phyloP scores from a whole-genome alignment of 37 sponge, comb jelly and placozoan genomes.

The Oopsacas minuta region DNA sequence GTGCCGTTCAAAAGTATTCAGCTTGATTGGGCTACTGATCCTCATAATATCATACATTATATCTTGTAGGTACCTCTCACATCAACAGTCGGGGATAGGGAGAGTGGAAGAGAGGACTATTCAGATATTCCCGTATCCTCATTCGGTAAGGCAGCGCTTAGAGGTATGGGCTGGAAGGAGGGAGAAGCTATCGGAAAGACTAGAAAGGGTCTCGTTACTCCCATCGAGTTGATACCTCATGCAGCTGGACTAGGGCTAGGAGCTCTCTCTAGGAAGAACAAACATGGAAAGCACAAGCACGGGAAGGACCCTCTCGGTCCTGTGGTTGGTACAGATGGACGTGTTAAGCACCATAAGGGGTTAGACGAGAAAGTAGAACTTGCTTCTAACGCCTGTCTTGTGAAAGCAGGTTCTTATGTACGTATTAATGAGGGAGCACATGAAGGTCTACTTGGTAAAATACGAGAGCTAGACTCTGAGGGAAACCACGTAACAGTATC shows the following conservation, averaged over 20 bases:
- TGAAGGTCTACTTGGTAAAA: slow-evolving; percentile 11
- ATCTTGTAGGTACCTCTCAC: not conserved
- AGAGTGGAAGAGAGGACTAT: slow-evolving; percentile 80
- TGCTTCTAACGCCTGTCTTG: not conserved
- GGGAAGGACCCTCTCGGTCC: slow-evolving; percentile 14
- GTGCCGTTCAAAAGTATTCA: too few relatives aligned
- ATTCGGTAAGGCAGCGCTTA: slow-evolving; percentile 79
- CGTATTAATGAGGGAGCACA: not conserved
- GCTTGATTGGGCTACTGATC: not conserved
- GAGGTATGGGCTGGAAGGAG: slow-evolving; percentile 94
- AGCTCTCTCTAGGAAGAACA: slow-evolving; percentile 21
- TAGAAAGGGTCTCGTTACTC: slow-evolving; percentile 54
- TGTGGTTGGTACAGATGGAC: slow-evolving; percentile 59
- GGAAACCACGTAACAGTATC: not conserved
- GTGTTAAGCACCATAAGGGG: slow-evolving; percentile 48
- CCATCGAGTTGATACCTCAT: slow-evolving; percentile 60
- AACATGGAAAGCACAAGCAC: not conserved
- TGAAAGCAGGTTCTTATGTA: slow-evolving; percentile 20
- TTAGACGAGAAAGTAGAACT: slow-evolving; percentile 40
- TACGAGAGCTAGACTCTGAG: not conserved
- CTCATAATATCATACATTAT: not conserved
- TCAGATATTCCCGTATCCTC: slow-evolving; percentile 56
- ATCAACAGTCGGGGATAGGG: not conserved
- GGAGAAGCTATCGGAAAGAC: slow-evolving; percentile 74
- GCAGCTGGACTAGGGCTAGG: slow-evolving; percentile 62